Evolutionary conservation across 2,797 vertebrate genomes (phyloP), one percentile per base, ranked within the genome.

Genomic region (Erethizon dorsatum): DNA sequence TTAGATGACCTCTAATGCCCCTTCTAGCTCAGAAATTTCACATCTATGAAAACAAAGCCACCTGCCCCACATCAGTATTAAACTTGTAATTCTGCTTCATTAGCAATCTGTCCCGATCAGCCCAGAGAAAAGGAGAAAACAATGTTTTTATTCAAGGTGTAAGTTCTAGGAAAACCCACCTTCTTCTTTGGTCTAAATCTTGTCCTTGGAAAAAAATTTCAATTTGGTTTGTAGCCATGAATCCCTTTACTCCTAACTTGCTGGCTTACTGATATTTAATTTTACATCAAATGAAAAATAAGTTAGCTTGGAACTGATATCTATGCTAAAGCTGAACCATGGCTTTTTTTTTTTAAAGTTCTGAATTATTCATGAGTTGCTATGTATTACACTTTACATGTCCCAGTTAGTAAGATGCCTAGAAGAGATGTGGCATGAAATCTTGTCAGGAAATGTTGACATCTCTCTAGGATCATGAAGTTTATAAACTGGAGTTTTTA

Each of bases 1-100:
- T 94, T 90, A 88, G 92, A 83, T 91, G 96, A 90, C 82, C 94
- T 63, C 45, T 41, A 24, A 75, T 69, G 47, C 59, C 83, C 18
- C 83, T 96, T 94, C 80, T 47, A 79, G 86, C 75, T 82, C 45
- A 78, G 80, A 77, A 80, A 82, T 89, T 96, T 96, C 52, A 86
- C 71, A 94, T 87, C 93, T 94, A 61, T 83, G 85, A 97, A 87
- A 87, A 88, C 67, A 90, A 96, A 96, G 73, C 59, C 84, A 63
- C 89, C 77, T 93, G 86, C 80, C 56, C 96, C 73, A 75, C 31
- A 8, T 41, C n/a, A 47, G 71, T 31, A 83, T 80, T 87, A 79
- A 61, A 50, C 45, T 84, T 37, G 6, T 87, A 73, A 86, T 92
- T 90, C 78, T 61, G 41, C 26, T 54, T 96, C 15, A 41, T 95